These are phyloP conservation scores for Sepiola atlantica DNA, from an alignment of 2,888 invertebrate genomes.

Conservation along the genomic window DNA sequence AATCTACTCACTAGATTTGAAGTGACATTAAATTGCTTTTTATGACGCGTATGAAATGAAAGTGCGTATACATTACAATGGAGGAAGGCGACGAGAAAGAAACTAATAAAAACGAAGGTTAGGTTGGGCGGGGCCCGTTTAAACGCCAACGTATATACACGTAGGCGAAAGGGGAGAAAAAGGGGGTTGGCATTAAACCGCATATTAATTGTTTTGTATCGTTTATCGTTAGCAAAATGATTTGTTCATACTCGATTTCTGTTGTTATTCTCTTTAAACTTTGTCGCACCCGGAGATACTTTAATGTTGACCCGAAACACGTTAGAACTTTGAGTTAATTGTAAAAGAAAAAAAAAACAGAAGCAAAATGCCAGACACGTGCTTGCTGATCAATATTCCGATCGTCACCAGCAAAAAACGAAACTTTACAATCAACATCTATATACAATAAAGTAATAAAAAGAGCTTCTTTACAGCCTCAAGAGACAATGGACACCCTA, in stretches of 20 bases:
- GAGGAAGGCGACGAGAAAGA: neutral
- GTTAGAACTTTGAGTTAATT: neutral
- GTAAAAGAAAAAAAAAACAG: no score
- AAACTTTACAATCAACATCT: neutral
- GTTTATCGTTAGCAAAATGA: neutral
- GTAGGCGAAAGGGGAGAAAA: neutral
- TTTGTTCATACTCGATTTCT: neutral
- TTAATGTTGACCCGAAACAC: neutral
- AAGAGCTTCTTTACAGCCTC: no score
- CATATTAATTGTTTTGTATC: slow-evolving; percentile 4
- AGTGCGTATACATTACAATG: neutral
- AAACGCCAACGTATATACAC: no score
- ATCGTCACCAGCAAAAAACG: neutral
- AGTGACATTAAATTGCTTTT: neutral
- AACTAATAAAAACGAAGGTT: neutral
- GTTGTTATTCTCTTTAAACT: neutral
- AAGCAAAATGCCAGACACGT: no score
- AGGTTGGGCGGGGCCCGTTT: neutral
- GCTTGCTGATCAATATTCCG: no score
- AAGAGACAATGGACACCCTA: no score
- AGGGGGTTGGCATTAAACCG: neutral
- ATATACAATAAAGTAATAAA: neutral
- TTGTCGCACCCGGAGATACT: neutral
- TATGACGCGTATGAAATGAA: neutral
- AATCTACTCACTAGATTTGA: neutral